Evolutionary conservation across 2,888 invertebrate species (phyloP).

Genomic region (Ophraella communa): DNA sequence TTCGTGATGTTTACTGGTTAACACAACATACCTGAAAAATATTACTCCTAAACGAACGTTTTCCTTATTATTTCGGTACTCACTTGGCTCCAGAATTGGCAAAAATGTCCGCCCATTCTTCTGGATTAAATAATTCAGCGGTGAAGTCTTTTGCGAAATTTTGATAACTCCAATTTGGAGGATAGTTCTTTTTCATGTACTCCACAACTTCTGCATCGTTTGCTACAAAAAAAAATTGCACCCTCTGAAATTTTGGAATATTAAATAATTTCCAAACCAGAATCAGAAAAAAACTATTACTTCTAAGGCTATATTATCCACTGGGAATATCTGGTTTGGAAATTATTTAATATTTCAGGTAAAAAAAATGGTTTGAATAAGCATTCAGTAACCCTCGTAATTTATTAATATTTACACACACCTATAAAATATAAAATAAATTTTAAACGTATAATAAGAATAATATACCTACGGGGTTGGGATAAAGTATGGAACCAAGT

Average conservation of each 20-base stretch:
- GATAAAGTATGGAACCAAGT: too few species aligned
- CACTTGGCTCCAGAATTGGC: conserved; percentile 86
- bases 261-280: neutral
- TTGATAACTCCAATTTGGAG: conserved; percentile 86
- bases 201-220: conserved; percentile 27
- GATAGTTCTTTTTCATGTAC: conserved; percentile 85
- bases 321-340: too few species aligned
- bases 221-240: conserved; percentile 13
- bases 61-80: conserved; percentile 39
- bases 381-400: too few species aligned
- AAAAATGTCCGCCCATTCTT: conserved; percentile 84
- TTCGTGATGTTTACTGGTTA: conserved; percentile 90
- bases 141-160: conserved; percentile 90
- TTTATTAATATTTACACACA: too few species aligned
- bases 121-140: conserved; percentile 87
- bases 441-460: too few species aligned
- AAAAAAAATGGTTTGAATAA: too few species aligned
- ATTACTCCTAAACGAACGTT: neutral
- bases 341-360: too few species aligned
- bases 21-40: conserved; percentile 68
- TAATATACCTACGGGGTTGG: too few species aligned
- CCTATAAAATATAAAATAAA: too few species aligned
- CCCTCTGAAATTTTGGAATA: too few species aligned
- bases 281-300: too few species aligned
- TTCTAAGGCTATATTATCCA: too few species aligned